A percentile compares a stretch with the other conserved stretches of the same genome.
These are phyloP conservation scores for Lepidotrigona ventralis DNA, from an alignment of 1,140 invertebrate genomes.

Conservation along the genomic window DNA sequence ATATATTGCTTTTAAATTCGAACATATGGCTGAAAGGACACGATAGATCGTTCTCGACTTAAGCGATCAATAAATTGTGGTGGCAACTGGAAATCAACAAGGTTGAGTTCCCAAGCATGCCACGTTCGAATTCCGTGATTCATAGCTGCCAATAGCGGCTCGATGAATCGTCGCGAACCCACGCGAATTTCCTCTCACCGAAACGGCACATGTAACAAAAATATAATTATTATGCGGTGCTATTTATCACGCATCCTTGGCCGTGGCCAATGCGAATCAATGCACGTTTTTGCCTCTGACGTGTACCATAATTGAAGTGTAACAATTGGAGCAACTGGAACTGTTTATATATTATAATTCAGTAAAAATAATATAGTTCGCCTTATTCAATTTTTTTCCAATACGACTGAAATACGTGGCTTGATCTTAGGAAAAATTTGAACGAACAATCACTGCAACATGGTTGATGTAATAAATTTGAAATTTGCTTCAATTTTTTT, in stretches of 20 bases:
- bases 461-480: too few species aligned
- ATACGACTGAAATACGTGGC: too few species aligned
- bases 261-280: neutral
- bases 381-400: too few species aligned
- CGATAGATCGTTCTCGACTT: neutral
- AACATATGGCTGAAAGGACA: neutral
- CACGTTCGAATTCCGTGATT: conserved; percentile 2
- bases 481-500: neutral
- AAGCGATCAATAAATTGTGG: neutral
- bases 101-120: neutral
- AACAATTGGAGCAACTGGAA: neutral
- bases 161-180: neutral
- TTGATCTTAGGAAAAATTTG: too few species aligned
- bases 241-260: neutral
- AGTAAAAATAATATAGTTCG: too few species aligned
- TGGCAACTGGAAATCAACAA: neutral
- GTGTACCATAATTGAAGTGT: neutral
- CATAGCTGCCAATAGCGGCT: neutral
- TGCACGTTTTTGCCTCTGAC: neutral
- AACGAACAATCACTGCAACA: too few species aligned
- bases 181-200: neutral
- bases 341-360: too few species aligned
- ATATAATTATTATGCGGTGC: conserved; percentile 18
- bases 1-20: neutral
- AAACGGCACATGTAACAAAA: neutral